Evolutionary conservation across 2,113 vertebrate genomes (phyloP), one percentile per base, ranked within the genome.

Genomic region (Embiotoca jacksoni): DNA sequence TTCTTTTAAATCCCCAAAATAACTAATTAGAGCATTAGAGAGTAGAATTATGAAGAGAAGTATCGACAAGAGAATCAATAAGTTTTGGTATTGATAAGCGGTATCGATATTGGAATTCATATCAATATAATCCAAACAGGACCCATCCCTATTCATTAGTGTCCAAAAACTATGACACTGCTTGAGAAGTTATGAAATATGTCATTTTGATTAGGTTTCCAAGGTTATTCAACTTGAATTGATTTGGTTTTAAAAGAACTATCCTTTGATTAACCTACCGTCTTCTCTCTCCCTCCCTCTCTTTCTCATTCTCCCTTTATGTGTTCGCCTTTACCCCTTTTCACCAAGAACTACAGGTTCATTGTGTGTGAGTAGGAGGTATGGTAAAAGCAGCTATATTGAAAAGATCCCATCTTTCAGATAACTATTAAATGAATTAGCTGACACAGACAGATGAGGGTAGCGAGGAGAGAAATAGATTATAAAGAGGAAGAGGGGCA

Each of bases 401-500:
- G 57, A 75, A 79, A 63, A 69, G 47, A 72, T 57, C 4, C 32
- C 72, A 71, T 83, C 61, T 74, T 36, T 68, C 7, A 57, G 14
- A 65, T 35, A 16, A 15, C 47, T 64, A n/a, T 69, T 31, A 81
- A 63, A 70, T 64, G 0, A 69, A 73, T 72, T 36, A 76, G 47
- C 58, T 41, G 58, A 65, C 44, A 31, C 49, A 75, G 72, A 14
- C 23, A 37, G 47, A 76, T 41, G 36, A 14, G 54, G 16, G 39
- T 23, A 41, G 7, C 35, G 2, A 11, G 41, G 0, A 16, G 23
- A 56, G n/a, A 16, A 32, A 35, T 32, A 44, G 55, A 2, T 31
- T 41, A 53, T 47, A n/a, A 50, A 62, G 11, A 75, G 36, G 57
- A 58, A 35, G 14, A 39, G 7, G 7, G 35, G 52, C 62, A 23